These are phyloP conservation scores for Trissolcus brochymenae DNA, from an alignment of 2,888 invertebrate genomes.

Conservation along the genomic window DNA sequence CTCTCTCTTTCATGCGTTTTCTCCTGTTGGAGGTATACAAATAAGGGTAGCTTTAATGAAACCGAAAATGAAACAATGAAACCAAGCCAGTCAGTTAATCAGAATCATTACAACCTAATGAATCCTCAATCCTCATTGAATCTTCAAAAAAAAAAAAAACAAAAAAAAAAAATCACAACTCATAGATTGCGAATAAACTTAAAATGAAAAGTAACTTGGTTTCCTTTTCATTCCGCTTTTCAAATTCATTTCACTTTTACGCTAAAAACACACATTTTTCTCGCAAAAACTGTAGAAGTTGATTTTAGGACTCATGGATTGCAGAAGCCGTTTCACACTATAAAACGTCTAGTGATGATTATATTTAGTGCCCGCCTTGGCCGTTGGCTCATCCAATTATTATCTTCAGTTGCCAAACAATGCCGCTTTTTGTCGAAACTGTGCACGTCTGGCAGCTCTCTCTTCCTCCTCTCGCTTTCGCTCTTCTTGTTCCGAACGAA, in stretches of 20 bases:
- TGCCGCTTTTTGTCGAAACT: constrained; percentile 93
- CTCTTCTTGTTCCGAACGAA: constrained; percentile 93
- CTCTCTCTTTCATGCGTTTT: constrained; percentile 9
- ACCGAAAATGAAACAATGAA: constrained; percentile 15
- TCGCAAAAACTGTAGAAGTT: background rate
- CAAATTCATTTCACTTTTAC: constrained; percentile 12
- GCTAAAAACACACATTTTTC: constrained; percentile 7
- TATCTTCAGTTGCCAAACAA: constrained; percentile 81
- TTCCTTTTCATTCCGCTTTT: background rate
- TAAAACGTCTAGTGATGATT: constrained; percentile 10
- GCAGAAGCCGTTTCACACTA: constrained; percentile 2
- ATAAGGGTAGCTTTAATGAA: constrained; percentile 8
- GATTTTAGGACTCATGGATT: constrained; percentile 12
- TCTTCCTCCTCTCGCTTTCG: constrained; percentile 90
- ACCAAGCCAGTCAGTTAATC: background rate
- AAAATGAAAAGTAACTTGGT: too few relatives aligned
- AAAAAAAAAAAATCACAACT: too few relatives aligned
- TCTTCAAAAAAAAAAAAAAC: too few relatives aligned
- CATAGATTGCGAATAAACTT: too few relatives aligned
- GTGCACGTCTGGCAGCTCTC: constrained; percentile 86
- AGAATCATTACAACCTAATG: too few relatives aligned
- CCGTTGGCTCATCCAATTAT: constrained; percentile 1
- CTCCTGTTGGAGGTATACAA: constrained; percentile 21
- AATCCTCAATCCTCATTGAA: too few relatives aligned
- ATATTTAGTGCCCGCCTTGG: constrained; percentile 10